A percentile compares a stretch with the other conserved stretches of the same genome.
These are phyloP conservation scores for Sinocyclocheilus anophthalmus DNA, from an alignment of 2,113 vertebrate species.

Conservation along the genomic window DNA sequence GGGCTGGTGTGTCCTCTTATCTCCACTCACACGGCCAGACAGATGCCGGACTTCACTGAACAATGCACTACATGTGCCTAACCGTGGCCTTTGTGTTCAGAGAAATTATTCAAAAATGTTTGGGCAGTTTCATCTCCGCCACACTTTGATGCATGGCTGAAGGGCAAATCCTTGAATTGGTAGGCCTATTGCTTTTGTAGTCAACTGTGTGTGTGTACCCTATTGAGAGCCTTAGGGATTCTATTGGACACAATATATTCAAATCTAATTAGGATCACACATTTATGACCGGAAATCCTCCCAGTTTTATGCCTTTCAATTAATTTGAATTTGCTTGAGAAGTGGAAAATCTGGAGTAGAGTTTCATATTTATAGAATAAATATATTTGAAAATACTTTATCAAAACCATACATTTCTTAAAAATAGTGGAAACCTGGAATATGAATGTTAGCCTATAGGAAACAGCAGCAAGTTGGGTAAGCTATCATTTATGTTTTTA, in stretches of 20 bases:
- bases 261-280: slow-evolving; percentile 7
- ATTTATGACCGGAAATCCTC: not conserved
- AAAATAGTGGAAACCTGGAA: not conserved
- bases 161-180: slow-evolving; percentile 15
- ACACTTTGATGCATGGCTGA: not conserved
- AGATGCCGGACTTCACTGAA: slow-evolving; percentile 12
- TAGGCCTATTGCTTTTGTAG: not conserved
- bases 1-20: slow-evolving; percentile 38
- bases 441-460: not conserved
- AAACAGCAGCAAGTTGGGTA: not conserved
- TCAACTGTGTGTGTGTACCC: not conserved
- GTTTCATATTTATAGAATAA: not conserved
- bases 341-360: too few species aligned
- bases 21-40: slow-evolving; percentile 9
- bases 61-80: not conserved
- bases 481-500: not conserved
- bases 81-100: not conserved
- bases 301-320: slow-evolving; percentile 2
- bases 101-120: slow-evolving; percentile 8
- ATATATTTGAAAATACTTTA: not conserved
- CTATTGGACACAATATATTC: not conserved
- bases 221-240: not conserved
- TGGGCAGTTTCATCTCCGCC: not conserved
- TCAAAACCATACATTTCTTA: not conserved
- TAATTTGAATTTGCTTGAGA: not conserved